These are phyloP conservation scores for Brachionus koreanus DNA, from an alignment of 1,140 invertebrate species.

Conservation along the genomic window DNA sequence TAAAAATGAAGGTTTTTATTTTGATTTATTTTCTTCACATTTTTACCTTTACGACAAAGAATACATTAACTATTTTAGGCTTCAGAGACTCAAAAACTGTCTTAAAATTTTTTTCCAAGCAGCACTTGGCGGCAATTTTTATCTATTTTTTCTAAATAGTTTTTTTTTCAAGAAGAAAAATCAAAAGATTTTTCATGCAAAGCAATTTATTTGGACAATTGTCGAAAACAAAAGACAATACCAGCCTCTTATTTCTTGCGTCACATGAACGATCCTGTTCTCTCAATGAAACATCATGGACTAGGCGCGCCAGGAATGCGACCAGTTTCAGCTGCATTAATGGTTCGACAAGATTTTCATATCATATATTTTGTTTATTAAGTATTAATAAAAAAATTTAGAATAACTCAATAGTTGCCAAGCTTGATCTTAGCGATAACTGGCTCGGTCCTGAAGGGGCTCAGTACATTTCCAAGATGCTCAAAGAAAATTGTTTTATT, in stretches of 20 bases:
- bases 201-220: constrained; percentile 54
- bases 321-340: constrained; percentile 53
- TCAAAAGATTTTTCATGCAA: constrained; percentile 54
- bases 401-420: constrained; percentile 51
- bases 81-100: background rate
- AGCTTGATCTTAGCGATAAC: constrained; percentile 53
- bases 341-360: constrained; percentile 45
- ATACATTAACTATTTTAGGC: background rate
- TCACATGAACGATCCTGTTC: constrained; percentile 53
- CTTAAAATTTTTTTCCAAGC: background rate
- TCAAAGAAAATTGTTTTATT: constrained; percentile 50
- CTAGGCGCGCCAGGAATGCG: constrained; percentile 53
- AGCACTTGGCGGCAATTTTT: background rate
- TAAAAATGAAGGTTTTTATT: background rate
- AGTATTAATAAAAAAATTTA: constrained; percentile 46
- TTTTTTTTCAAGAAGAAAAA: constrained; percentile 42
- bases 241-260: constrained; percentile 56
- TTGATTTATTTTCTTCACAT: background rate
- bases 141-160: background rate
- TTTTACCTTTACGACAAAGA: background rate
- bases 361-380: background rate
- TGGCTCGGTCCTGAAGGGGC: constrained; percentile 49
- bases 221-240: constrained; percentile 53
- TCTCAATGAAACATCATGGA: constrained; percentile 56
- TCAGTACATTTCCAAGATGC: constrained; percentile 48